Base-by-base conservation (phyloP, 1,140 invertebrate species). In the Drosophila biarmipes region DNA sequence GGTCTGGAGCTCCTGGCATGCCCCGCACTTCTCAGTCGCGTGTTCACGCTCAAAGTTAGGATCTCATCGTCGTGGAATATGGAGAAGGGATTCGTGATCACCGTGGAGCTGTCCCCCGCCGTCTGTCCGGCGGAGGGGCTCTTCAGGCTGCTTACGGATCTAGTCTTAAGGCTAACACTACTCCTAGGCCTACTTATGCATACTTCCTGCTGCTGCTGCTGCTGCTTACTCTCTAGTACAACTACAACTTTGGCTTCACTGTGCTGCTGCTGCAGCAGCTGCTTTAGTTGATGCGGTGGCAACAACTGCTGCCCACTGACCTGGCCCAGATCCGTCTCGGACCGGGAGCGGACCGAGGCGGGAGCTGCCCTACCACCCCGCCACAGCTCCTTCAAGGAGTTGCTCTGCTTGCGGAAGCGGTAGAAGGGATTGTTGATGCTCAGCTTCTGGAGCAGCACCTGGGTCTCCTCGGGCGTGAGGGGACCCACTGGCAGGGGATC, bases 371-470 rank as follows among this genome's bases (percentile, higher is more conserved):
- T 4, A 1, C 11, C 51, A 66, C 51, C 53, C 2, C 75, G 75
- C 5, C 75, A 69, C 66, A 78, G 66, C 63, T 91, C 90, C 49
- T 80, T 78, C n/a, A 91, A 53, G 10, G 90, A 91, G 55, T 84
- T 82, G 31, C 90, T 91, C 45, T 91, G 90, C 67, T 91, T 91
- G 68, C 81, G 90, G 61, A 90, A 91, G 43, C 84, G 77, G 81
- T 91, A 91, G 61, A 91, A 91, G 14, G 90, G 90, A 89, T 91
- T 91, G 45, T 91, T 91, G 19, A 91, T 91, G 49, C 80, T 90
- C 27, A 91, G 64, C 62, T 81, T 85, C 29, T 91, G 90, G 24
- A 91, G 66, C 51, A 91, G 40, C 45, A 85, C 52, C 58, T 84
- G 73, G 10, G 85, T 80, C 7, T 90, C 85, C 51, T 89, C 85